Base-by-base conservation (phyloP, 2,888 invertebrate species). In the Poecilus cupreus region DNA sequence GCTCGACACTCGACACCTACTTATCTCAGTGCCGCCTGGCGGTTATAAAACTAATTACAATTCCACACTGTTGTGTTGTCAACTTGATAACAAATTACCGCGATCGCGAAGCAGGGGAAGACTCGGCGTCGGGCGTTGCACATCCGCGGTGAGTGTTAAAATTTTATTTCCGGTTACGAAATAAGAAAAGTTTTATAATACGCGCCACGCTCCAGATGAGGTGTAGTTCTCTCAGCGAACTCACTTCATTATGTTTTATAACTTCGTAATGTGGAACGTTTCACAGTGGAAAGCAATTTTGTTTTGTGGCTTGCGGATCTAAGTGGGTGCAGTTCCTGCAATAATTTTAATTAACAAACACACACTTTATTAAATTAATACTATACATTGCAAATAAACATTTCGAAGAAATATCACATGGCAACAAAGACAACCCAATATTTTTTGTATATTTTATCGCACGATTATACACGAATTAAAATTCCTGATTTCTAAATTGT, bases 181-280 rank as follows among this genome's bases (percentile, higher is more conserved):
- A 88, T 88, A 88, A 88, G 88, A 87, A 88, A 88, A 88, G 87
- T 88, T 88, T 88, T 80, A 72, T 80, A 80, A 80, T 46, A 46
- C 49, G 72, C 54, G 16, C 6, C 43, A 6, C 13, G 24, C 22
- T 22, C 46, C 13, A 72, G 77, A 26, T 60, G 77, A 51, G 77
- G 39, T 57, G 39, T 13, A 10, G 8, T 76, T 24, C 39, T 32
- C 77, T 39, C 20, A 60, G 8, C 60, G 16, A 39, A 13, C 64
- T 60, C 64, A 54, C 43, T 77, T 77, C 77, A 77, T 77, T 77
- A 77, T 77, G 77, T 60, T 77, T 77, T 77, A 77, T 77, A 77
- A 77, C 77, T 77, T 37, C 13, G 77, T 77, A 77, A 77, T 77
- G 64, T 64, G 46, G 46, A 72, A 46, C 24, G 72, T 51, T 22